These are phyloP conservation scores for Omphaloscelis lunosa DNA, from an alignment of 2,888 invertebrate species.

Conservation along the genomic window DNA sequence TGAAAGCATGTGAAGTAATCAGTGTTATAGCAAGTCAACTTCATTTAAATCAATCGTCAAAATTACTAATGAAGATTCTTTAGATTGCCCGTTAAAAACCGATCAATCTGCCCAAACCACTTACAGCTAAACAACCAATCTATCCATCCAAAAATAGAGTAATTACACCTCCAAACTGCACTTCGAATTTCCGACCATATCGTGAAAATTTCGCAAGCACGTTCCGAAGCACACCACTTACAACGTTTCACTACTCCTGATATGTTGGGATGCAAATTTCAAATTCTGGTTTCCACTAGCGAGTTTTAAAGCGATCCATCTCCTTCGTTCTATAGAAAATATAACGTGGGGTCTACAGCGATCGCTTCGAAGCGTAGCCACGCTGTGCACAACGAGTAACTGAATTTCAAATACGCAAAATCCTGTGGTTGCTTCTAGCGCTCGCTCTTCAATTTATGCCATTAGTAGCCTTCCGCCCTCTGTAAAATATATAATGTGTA, in stretches of 20 bases:
- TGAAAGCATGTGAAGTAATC: background rate
- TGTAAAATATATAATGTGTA: conserved; percentile 79
- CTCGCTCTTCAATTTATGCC: conserved; percentile 87
- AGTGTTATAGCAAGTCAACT: background rate
- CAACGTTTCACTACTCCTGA: conserved; percentile 71
- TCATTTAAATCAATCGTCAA: background rate
- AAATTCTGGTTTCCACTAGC: conserved; percentile 77
- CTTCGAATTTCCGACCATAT: conserved; percentile 43
- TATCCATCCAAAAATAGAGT: conserved; percentile 49
- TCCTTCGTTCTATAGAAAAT: conserved; percentile 78
- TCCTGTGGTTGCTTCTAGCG: conserved; percentile 83
- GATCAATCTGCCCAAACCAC: conserved; percentile 8
- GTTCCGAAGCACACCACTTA: conserved; percentile 59
- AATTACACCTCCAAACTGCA: conserved; percentile 42
- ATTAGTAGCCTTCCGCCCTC: conserved; percentile 84
- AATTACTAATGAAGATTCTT: conserved; percentile 8
- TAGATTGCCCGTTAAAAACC: background rate
- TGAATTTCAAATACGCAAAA: conserved; percentile 88
- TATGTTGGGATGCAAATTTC: conserved; percentile 77
- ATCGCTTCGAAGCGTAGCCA: conserved; percentile 78
- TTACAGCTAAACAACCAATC: conserved; percentile 24
- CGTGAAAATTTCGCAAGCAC: conserved; percentile 55
- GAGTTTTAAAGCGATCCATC: conserved; percentile 81
- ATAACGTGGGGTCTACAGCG: conserved; percentile 73
- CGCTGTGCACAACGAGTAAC: conserved; percentile 79